Evolutionary conservation across 2,113 vertebrate species (phyloP), one percentile per base, ranked within the genome.

Genomic region (Nannobrachium achirus): DNA sequence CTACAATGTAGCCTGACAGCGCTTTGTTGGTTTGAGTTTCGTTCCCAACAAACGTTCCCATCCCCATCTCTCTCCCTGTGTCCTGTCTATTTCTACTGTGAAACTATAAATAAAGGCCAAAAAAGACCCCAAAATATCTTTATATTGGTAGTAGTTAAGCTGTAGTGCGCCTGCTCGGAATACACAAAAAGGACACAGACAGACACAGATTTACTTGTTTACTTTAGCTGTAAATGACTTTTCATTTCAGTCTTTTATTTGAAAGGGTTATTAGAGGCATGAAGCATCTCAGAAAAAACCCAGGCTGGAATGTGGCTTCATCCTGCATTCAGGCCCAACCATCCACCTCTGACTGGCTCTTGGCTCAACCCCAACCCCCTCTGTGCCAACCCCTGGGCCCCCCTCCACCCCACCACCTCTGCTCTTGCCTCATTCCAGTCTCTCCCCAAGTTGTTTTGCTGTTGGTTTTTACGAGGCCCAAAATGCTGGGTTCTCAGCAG

Each of bases 391-490:
- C n/a, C 46, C 51, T 63, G 70, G 69, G 33, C 75, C 52, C 40
- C 7, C 19, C 14, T n/a, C 45, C 44, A 16, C 52, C 33, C 38
- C 64, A 51, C 41, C 38, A 39, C 25, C 25, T 65, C 39, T 53
- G 25, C 25, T 33, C 19, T 33, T 13, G 6, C 3, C 18, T 10
- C 5, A 63, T 56, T 70, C 58, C 66, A 10, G 69, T 45, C 57
- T 70, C 76, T 66, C 77, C 70, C 63, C 25, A 64, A 60, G 25
- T 76, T 85, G 78, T 89, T 82, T 88, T 86, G 83, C 83, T 83
- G 70, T 79, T 72, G 78, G 72, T 86, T 90, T 33, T 87, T 90
- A 88, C 48, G 77, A 89, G 87, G 56, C 80, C 72, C 58, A 51
- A 44, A 77, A 80, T 58, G 68, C 81, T 59, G 33, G 68, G 56